Conservation (phyloP, 2,888 invertebrate genomes). For the Selenia dentaria region DNA sequence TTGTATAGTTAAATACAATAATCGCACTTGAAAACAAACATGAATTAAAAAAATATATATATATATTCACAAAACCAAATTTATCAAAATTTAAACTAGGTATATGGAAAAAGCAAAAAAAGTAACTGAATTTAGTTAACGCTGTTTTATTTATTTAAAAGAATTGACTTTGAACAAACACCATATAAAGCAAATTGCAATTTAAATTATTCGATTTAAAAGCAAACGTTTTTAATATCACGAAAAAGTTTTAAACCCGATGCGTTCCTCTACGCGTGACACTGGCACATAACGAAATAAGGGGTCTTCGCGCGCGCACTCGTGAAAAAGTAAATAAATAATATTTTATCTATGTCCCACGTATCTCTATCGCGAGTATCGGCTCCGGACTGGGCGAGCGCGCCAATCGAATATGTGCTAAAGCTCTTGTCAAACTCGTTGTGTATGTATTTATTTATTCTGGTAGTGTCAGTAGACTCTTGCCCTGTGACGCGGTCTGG, state of each 20-base stretch:
- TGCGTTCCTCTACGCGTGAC: constrained; percentile 1
- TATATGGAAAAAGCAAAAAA: too few species aligned
- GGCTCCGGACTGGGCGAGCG: constrained; percentile 44
- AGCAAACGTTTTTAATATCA: constrained; percentile 1
- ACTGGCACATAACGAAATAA: constrained; percentile 9
- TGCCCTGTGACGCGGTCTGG: neutral
- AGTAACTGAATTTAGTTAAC: too few species aligned
- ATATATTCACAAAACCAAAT: too few species aligned
- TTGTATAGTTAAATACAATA: too few species aligned
- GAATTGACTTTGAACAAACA: too few species aligned
- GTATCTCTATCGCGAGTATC: constrained; percentile 32
- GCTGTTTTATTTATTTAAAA: too few species aligned
- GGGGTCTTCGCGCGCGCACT: constrained; percentile 29
- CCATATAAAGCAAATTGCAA: too few species aligned
- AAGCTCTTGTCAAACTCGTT: constrained; percentile 1
- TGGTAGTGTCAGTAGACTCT: neutral
- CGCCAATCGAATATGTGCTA: constrained; percentile 29
- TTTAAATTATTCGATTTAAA: too few species aligned
- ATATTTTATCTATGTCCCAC: constrained; percentile 34
- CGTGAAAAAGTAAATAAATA: constrained; percentile 38
- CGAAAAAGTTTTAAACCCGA: constrained; percentile 1
- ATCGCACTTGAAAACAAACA: too few species aligned
- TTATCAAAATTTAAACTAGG: too few species aligned
- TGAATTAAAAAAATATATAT: too few species aligned
- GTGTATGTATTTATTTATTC: constrained; percentile 8